phyloP scores from a whole-genome alignment of 64 coral and sea anemone species.

The Porites australiensis region DNA sequence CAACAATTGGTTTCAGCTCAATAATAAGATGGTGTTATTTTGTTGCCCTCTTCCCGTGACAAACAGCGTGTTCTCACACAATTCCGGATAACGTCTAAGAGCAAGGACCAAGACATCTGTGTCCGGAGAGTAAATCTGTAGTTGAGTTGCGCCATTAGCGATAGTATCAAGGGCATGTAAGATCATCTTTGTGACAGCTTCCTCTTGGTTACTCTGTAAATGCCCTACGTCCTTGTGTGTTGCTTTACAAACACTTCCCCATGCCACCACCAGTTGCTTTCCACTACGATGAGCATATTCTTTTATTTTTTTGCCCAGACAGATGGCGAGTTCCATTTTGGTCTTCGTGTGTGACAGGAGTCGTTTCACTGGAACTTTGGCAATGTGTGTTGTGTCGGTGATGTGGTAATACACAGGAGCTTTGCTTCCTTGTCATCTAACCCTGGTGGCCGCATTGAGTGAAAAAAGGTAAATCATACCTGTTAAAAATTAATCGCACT shows the following conservation, averaged over 20 bases:
- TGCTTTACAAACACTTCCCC: constrained; percentile 15
- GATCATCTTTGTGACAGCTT: constrained; percentile 32
- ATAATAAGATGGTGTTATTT: constrained; percentile 39
- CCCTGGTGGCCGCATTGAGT: not conserved
- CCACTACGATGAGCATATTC: not conserved
- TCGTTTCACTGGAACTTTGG: not conserved
- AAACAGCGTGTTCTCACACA: constrained; percentile 27
- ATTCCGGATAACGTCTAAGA: constrained; percentile 26
- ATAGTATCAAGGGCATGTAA: constrained; percentile 28
- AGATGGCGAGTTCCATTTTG: constrained; percentile 31
- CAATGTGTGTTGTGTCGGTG: constrained; percentile 2
- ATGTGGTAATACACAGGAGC: constrained; percentile 25
- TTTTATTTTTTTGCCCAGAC: not conserved
- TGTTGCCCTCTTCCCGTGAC: too few relatives aligned
- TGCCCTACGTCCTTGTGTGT: constrained; percentile 3
- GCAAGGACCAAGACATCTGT: constrained; percentile 53
- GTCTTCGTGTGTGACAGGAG: constrained; percentile 39
- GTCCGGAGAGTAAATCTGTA: constrained; percentile 28
- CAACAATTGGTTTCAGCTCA: constrained; percentile 35
- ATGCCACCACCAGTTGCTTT: constrained; percentile 20
- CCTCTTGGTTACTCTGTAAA: constrained; percentile 41
- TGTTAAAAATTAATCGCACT: not conserved
- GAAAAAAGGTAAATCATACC: not conserved
- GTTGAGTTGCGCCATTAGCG: not conserved
- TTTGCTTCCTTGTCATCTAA: constrained; percentile 1